Evolutionary conservation across 2,888 invertebrate genomes (phyloP).

Genomic region (Carcina quercana): DNA sequence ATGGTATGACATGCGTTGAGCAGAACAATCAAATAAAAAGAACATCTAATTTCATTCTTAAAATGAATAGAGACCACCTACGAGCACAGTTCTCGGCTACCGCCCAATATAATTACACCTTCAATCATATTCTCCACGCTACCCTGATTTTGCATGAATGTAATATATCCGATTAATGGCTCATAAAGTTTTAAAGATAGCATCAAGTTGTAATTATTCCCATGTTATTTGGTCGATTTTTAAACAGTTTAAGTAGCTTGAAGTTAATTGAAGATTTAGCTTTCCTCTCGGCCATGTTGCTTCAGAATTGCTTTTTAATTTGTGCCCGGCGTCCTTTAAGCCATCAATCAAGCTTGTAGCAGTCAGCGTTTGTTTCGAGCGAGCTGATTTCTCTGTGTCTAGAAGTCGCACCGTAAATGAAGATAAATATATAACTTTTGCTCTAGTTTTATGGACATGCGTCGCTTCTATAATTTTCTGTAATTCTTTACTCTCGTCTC

Average conservation of each 20-base stretch:
- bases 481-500: too few relatives aligned
- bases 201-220: constrained; percentile 20
- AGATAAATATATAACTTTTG: too few relatives aligned
- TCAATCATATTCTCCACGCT: constrained; percentile 39
- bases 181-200: constrained; percentile 34
- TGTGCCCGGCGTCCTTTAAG: constrained; percentile 50
- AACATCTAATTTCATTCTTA: not conserved
- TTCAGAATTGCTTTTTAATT: constrained; percentile 47
- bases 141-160: constrained; percentile 26
- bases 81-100: not conserved
- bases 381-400: constrained; percentile 13
- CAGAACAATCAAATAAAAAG: not conserved
- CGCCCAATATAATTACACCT: constrained; percentile 27
- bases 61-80: constrained; percentile 11
- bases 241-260: constrained; percentile 1
- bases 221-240: not conserved
- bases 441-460: too few relatives aligned
- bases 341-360: constrained; percentile 61
- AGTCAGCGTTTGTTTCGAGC: constrained; percentile 18
- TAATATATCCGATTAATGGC: constrained; percentile 26
- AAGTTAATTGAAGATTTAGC: constrained; percentile 42
- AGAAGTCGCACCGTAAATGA: too few relatives aligned
- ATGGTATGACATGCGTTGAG: too few relatives aligned
- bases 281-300: constrained; percentile 28
- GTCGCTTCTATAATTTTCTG: too few relatives aligned